Percentiles rank a stretch among this genome's conserved stretches.
These are phyloP conservation scores for Silurus meridionalis DNA, from an alignment of 2,113 vertebrate genomes.

Conservation along the genomic window DNA sequence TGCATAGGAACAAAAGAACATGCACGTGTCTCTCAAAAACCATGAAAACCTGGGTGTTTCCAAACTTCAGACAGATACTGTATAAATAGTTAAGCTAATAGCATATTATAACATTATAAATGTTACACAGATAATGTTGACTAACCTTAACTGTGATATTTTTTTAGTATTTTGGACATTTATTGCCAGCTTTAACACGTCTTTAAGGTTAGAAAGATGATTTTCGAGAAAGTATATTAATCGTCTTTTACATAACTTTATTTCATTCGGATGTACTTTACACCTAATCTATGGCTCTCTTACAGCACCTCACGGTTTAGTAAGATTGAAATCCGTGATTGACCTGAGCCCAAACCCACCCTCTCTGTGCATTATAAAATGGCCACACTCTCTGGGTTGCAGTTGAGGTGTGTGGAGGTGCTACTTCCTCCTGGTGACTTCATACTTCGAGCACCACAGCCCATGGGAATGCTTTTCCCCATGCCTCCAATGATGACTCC, in stretches of 20 bases:
- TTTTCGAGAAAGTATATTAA: slow-evolving; percentile 5
- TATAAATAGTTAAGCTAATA: background rate
- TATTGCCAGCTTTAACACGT: background rate
- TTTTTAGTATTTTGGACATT: background rate
- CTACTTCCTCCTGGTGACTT: slow-evolving; percentile 85
- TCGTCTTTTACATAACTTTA: too few relatives aligned
- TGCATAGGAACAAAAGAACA: too few relatives aligned
- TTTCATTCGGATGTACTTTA: background rate
- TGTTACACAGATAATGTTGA: background rate
- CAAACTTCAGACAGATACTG: too few relatives aligned
- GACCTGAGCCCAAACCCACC: slow-evolving; percentile 5
- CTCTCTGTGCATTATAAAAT: slow-evolving; percentile 73
- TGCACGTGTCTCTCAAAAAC: too few relatives aligned
- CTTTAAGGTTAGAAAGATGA: slow-evolving; percentile 7
- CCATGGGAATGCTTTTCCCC: slow-evolving; percentile 60
- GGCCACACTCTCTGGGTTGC: slow-evolving; percentile 83
- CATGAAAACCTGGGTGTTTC: too few relatives aligned
- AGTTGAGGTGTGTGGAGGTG: slow-evolving; percentile 88
- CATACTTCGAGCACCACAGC: slow-evolving; percentile 72
- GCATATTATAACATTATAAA: background rate
- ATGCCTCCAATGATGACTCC: slow-evolving; percentile 69
- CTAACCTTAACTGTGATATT: background rate
- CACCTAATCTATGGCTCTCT: background rate
- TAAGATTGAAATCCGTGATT: background rate
- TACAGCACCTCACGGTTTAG: slow-evolving; percentile 1